Percentiles rank a stretch among this genome's conserved stretches.
These are phyloP conservation scores for Archilochus colubris DNA, from an alignment of 2,113 vertebrate species.

Conservation along the genomic window DNA sequence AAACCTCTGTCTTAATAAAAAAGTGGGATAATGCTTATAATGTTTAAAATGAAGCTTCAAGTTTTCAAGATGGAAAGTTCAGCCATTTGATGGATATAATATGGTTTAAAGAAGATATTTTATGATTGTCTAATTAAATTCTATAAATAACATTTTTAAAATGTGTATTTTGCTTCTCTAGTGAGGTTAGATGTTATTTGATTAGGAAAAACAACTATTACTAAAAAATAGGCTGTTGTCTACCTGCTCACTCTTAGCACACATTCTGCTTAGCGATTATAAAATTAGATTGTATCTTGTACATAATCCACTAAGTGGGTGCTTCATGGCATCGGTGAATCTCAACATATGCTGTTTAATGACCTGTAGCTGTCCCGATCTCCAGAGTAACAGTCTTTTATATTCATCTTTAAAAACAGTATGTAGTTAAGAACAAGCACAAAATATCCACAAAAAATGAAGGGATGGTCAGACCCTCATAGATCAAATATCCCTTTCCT, in stretches of 20 bases:
- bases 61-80: not conserved
- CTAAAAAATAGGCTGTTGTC: not conserved
- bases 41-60: not conserved
- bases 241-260: conserved; percentile 26
- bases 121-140: not conserved
- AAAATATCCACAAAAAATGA: not conserved
- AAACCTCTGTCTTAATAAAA: not conserved
- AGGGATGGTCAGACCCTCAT: not conserved
- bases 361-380: not conserved
- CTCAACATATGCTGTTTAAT: conserved; percentile 50
- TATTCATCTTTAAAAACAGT: conserved; percentile 13
- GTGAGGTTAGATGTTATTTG: not conserved
- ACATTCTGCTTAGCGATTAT: conserved; percentile 17
- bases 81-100: not conserved
- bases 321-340: conserved; percentile 17
- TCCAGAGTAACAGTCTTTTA: not conserved
- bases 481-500: not conserved
- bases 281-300: conserved; percentile 31
- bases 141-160: not conserved
- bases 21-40: not conserved
- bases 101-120: not conserved
- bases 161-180: not conserved
- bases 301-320: conserved; percentile 8
- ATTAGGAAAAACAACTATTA: not conserved
- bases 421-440: not conserved